Evolutionary conservation across 2,797 vertebrate species (phyloP).

Genomic region (Halcyon smyrnensis): DNA sequence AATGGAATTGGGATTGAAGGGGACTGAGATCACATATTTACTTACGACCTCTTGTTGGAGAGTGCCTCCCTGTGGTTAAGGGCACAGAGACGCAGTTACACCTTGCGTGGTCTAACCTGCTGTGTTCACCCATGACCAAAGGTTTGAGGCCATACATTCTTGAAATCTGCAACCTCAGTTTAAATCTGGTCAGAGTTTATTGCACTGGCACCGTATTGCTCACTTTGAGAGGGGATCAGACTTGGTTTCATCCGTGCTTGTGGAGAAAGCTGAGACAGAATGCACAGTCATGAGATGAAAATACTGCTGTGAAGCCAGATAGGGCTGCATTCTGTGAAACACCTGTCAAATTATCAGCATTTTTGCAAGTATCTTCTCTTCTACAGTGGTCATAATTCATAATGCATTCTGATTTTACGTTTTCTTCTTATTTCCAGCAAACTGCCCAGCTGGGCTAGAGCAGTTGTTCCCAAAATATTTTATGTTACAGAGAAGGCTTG

Average conservation of each 20-base stretch:
- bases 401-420: not conserved
- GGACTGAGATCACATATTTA: rapidly evolving
- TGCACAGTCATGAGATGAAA: not conserved
- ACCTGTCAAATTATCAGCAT: not conserved
- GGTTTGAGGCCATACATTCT: not conserved
- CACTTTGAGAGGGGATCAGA: not conserved
- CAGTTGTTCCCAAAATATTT: conserved; percentile 97
- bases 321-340: not conserved
- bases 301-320: not conserved
- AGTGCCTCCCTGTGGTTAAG: conserved; percentile 53
- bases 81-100: not conserved
- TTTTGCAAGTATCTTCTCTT: not conserved
- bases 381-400: not conserved
- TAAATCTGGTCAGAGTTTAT: not conserved
- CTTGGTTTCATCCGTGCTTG: rapidly evolving
- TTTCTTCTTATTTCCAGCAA: conserved; percentile 84
- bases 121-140: not conserved
- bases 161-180: not conserved
- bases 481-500: conserved; percentile 97
- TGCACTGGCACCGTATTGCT: not conserved
- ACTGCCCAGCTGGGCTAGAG: conserved; percentile 95
- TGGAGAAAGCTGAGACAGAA: not conserved
- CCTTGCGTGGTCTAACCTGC: not conserved
- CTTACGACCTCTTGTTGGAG: not conserved
- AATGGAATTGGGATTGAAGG: rapidly evolving